Base-by-base conservation (phyloP, 2,113 vertebrate species). In the Butorides virescens region DNA sequence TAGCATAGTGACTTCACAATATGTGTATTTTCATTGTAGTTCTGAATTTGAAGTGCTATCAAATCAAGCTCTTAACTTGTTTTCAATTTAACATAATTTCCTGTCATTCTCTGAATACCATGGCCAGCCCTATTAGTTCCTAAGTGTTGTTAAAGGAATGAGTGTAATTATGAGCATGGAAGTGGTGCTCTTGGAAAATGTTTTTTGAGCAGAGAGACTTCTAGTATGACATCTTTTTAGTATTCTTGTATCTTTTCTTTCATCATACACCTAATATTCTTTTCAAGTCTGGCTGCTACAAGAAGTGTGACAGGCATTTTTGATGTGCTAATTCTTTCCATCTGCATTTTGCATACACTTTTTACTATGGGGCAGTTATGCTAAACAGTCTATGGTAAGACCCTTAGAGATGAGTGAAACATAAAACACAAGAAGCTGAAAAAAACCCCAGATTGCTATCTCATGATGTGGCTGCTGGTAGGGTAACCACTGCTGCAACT, bases 351-450 rank as follows among this genome's bases (percentile, higher is more conserved):
- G 20, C 46, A 63, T 42, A 4, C 20, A 70, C 15, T 75, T 26
- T 22, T 42, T 70, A 27, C 47, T 47, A 5, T 47, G 44, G 81
- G 81, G 14, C 71, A 80, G 59, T 86, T 83, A 37, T 34, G 55
- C 75, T 90, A 19, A 88, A 66, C 42, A 96, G 66, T 61, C 50
- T 47, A 3, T 56, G 55, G 67, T 68, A 79, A 55, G 78, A 78
- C 56, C 71, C 55, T 77, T 77, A 32, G 47, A 49, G 29, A 67
- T 58, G 29, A 70, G 44, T 90, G 67, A 86, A 92, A 88, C 0
- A 44, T 95, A 90, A 92, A 88, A 88, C 82, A 74, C 55, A 61
- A 90, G 75, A 86, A 93, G n/a, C 52, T 90, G 85, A 72, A 71
- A 93, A 67, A 76, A 93, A 67, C 65, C 65, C 44, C 50, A 50